These are phyloP conservation scores for Toxonevra muliebris DNA, from an alignment of 2,888 invertebrate species.

Conservation along the genomic window DNA sequence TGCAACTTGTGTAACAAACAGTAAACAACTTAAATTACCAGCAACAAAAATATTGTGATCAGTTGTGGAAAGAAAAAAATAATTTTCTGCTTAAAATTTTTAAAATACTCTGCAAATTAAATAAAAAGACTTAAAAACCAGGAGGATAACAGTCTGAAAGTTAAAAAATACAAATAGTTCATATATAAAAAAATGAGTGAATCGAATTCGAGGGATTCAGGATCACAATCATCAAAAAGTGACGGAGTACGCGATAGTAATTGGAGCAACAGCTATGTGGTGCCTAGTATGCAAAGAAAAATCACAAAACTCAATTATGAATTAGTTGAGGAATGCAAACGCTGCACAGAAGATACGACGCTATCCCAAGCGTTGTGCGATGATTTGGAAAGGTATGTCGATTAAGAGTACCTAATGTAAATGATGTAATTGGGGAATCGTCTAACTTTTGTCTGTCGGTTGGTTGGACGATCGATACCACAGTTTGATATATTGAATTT, in stretches of 20 bases:
- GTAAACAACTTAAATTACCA: not conserved
- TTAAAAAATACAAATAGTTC: slow-evolving; percentile 4
- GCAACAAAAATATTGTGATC: slow-evolving; percentile 5
- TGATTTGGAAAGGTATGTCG: slow-evolving; percentile 59
- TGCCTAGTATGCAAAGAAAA: slow-evolving; percentile 46
- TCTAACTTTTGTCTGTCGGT: no score
- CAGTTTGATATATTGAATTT: no score
- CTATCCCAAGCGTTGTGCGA: slow-evolving; percentile 57
- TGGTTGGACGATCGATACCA: no score
- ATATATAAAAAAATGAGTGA: not conserved
- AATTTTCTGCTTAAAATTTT: no score
- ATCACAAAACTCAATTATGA: slow-evolving; percentile 58
- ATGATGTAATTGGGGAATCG: no score
- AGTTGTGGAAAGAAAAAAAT: no score
- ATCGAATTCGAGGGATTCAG: not conserved
- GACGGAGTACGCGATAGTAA: slow-evolving; percentile 16
- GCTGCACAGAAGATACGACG: slow-evolving; percentile 54
- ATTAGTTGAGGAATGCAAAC: slow-evolving; percentile 61
- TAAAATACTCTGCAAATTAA: no score
- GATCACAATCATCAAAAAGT: slow-evolving; percentile 26
- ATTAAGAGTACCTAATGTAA: not conserved
- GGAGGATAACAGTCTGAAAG: slow-evolving; percentile 31
- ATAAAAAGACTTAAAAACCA: no score
- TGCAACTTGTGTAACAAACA: no score
- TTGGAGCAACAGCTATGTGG: slow-evolving; percentile 33